A percentile compares a stretch with the other conserved stretches of the same genome.
Conservation (phyloP, 2,797 vertebrate genomes). For the Merluccius polli region DNA sequence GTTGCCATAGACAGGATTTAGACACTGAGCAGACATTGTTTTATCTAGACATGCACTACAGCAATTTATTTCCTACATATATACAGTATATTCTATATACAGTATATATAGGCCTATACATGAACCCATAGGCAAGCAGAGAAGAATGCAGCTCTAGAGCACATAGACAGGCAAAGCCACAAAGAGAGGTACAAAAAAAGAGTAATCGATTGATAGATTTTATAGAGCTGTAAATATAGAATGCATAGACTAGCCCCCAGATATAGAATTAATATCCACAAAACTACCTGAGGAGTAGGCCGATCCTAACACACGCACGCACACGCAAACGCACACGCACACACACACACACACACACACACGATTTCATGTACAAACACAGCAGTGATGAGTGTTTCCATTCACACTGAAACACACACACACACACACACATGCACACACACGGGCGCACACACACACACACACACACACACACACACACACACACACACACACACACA, state of each 20-base stretch:
- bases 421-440: neutral
- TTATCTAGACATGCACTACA: neutral
- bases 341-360: neutral
- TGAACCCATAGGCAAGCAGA: slow-evolving; percentile 5
- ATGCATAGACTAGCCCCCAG: slow-evolving; percentile 8
- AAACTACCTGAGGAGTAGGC: slow-evolving; percentile 5
- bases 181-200: slow-evolving; percentile 3
- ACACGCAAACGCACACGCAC: neutral
- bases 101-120: slow-evolving; percentile 4
- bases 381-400: neutral
- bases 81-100: slow-evolving; percentile 5
- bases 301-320: neutral
- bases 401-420: neutral
- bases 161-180: slow-evolving; percentile 11
- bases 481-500: slow-evolving; percentile 2
- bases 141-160: neutral
- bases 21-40: slow-evolving; percentile 5
- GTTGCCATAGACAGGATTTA: slow-evolving; percentile 4
- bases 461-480: neutral
- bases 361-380: neutral
- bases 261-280: slow-evolving; percentile 1
- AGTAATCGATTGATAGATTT: slow-evolving; percentile 3
- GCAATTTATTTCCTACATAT: neutral
- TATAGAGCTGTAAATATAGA: slow-evolving; percentile 4
- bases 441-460: neutral